Percentiles rank a stretch among this genome's conserved stretches.
These are phyloP conservation scores for Lagria hirta DNA, from an alignment of 2,888 invertebrate genomes.

Conservation along the genomic window DNA sequence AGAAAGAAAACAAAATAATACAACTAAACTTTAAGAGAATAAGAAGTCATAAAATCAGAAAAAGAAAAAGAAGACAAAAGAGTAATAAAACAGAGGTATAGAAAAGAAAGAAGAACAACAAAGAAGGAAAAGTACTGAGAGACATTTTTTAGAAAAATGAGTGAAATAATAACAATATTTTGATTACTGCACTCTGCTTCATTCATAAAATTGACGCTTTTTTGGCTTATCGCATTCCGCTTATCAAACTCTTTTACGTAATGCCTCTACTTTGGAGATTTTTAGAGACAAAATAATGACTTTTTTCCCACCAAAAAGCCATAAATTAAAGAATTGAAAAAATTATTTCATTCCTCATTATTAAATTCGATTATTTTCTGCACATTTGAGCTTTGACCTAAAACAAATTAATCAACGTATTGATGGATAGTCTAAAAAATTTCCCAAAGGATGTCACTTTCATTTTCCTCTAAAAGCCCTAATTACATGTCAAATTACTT, in stretches of 20 bases:
- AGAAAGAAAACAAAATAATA: too few species aligned
- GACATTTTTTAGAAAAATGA: not conserved
- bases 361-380: not conserved
- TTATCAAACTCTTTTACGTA: too few species aligned
- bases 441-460: constrained; percentile 18
- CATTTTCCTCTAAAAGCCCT: constrained; percentile 18
- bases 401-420: constrained; percentile 15
- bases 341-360: not conserved
- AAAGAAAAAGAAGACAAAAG: too few species aligned
- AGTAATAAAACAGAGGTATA: too few species aligned
- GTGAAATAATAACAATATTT: not conserved
- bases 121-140: too few species aligned
- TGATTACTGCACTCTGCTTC: not conserved
- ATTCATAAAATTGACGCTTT: not conserved
- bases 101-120: too few species aligned
- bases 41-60: too few species aligned
- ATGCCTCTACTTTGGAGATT: not conserved
- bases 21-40: too few species aligned
- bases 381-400: not conserved
- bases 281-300: not conserved
- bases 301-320: too few species aligned
- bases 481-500: constrained; percentile 23
- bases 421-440: constrained; percentile 19
- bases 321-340: too few species aligned
- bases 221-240: too few species aligned